Evolutionary conservation across 2,113 vertebrate genomes (phyloP), one percentile per base, ranked within the genome.

Genomic region (Ammodramus savannarum): DNA sequence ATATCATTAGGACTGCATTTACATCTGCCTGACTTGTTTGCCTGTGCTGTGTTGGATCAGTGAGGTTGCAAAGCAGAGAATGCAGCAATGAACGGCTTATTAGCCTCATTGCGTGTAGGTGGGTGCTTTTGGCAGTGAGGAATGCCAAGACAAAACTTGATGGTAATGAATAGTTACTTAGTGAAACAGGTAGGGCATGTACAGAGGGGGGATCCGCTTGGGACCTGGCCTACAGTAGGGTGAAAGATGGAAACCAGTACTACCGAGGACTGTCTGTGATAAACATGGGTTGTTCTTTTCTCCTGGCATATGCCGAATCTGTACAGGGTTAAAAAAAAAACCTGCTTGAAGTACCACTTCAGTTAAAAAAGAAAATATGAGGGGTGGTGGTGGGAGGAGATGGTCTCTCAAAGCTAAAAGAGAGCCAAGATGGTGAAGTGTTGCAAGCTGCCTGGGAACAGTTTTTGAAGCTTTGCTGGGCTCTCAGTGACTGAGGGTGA

Each of bases 181-280:
- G 14, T 11, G 65, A 67, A 89, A 39, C 44, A 65, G 32, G 32
- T 58, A 12, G n/a, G 27, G 19, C 29, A 29, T 16, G 16, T 16
- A 7, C 10, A 19, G 6, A 1, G 3, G 19, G 48, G 38, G n/a
- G 51, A 29, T 65, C 6, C 1, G 0, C 39, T 44, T 8, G 2
- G 44, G 44, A 23, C 31, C 23, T 76, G 38, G 39, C 17, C 39
- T 79, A 2, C 12, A 10, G 52, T 4, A 5, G 8, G 8, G n/a
- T 49, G 39, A 27, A 81, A 63, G 76, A 32, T 69, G 43, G 3
- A 58, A 8, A 19, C 10, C 2, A 0, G 9, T 61, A 10, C 7
- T 46, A 0, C 38, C n/a, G 72, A 63, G 55, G 32, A 20, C 6
- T 39, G 17, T 20, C 19, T 51, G 23, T 67, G 69, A 15, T 49